Percentiles rank a stretch among this genome's conserved stretches.
Conservation (phyloP, 1,140 invertebrate species). For the Papilio machaon region DNA sequence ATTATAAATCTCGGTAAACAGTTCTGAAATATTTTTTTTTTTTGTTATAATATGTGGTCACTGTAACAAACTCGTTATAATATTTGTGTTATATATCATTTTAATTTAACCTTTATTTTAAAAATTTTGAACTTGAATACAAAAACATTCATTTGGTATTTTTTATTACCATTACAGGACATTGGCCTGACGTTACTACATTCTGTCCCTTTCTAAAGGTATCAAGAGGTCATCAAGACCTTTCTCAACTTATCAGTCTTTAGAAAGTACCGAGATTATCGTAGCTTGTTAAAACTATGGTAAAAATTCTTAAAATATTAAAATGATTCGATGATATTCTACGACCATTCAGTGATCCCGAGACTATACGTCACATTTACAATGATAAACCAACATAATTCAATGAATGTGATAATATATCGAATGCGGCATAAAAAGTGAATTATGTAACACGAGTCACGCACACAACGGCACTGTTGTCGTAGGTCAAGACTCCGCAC, state of each 20-base stretch:
- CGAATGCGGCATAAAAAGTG: slow-evolving; percentile 41
- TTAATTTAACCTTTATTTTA: no score
- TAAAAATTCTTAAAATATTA: slow-evolving; percentile 1
- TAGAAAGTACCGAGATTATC: neutral
- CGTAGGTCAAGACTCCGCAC: slow-evolving; percentile 69
- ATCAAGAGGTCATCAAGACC: neutral
- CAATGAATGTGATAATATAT: slow-evolving; percentile 32
- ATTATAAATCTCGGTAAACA: neutral
- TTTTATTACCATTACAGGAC: neutral
- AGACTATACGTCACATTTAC: slow-evolving; percentile 24
- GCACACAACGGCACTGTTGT: slow-evolving; percentile 56
- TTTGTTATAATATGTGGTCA: neutral
- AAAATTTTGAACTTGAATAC: no score
- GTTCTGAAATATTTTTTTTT: neutral
- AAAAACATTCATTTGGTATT: neutral
- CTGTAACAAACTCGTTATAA: neutral
- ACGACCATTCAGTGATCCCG: neutral
- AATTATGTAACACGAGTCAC: slow-evolving; percentile 58
- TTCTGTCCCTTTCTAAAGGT: neutral
- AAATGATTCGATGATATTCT: neutral
- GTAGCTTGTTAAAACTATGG: neutral
- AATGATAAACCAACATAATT: slow-evolving; percentile 2
- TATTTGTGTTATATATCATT: neutral
- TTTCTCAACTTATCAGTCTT: neutral
- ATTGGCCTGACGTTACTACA: neutral